Evolutionary conservation across 2,888 invertebrate genomes (phyloP), one percentile per base, ranked within the genome.

Genomic region (Syrphus vitripennis): DNA sequence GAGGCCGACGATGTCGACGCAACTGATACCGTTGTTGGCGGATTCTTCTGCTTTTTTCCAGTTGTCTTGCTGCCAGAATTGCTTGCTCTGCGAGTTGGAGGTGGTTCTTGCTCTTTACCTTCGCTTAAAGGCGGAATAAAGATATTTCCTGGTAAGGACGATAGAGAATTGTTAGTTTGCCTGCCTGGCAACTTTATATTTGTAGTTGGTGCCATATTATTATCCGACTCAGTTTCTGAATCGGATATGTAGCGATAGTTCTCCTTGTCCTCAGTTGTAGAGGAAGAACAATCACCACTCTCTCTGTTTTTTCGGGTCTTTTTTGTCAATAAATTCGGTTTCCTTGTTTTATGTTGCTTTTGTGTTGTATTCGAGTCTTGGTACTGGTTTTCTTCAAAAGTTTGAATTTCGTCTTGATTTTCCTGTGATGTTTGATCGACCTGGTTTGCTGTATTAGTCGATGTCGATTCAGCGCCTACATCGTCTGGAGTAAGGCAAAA

Each of bases 101-200:
- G 31, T 12, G 75, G 42, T 16, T 77, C 84, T 48, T 75, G 77
- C 2, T 88, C 88, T 61, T 88, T 88, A n/a, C 69, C 77, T 37
- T 88, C 88, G 3, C 55, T 57, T 19, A 77, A 72, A 72, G 89
- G 88, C 65, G 92, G 95, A 91, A 97, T 96, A 77, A 97, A 94
- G 87, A 97, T 96, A 91, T 97, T 96, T 31, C 97, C 97, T 3
- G 97, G 96, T 67, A 96, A 95, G 12, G 96, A 96, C 1, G 97
- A 96, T 61, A 97, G 93, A 0, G 97, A 97, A 92, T 97, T 97
- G 90, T 97, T 97, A 10, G 97, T 97, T 92, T 97, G 97, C 81
- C 97, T 93, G 71, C 97, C 97, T 29, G 94, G 92, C 89, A 93
- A 89, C 89, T 92, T 92, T 24, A 92, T 90, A 88, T 91, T 92